Evolutionary conservation across 2,797 vertebrate genomes (phyloP).

Genomic region (Cyprinodon diabolis): DNA sequence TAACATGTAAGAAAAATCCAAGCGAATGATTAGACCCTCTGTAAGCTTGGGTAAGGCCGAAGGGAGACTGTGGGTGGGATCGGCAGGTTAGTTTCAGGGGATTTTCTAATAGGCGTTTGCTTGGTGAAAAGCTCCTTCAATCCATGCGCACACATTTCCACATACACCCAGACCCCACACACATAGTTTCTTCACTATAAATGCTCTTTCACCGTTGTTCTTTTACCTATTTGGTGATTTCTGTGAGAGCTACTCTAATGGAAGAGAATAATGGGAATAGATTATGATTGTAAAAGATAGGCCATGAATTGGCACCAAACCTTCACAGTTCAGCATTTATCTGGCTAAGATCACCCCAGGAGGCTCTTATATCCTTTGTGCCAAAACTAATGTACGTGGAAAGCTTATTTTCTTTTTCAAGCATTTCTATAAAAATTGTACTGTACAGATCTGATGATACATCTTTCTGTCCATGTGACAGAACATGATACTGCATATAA

Average conservation of each 20-base stretch:
- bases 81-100: slow-evolving; percentile 60
- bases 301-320: slow-evolving; percentile 53
- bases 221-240: slow-evolving; percentile 69
- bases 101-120: slow-evolving; percentile 66
- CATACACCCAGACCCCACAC: slow-evolving; percentile 4
- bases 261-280: slow-evolving; percentile 79
- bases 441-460: neutral
- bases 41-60: slow-evolving; percentile 60
- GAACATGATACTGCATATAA: neutral
- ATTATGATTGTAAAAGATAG: slow-evolving; percentile 76
- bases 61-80: slow-evolving; percentile 67
- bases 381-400: slow-evolving; percentile 43
- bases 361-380: slow-evolving; percentile 45
- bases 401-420: slow-evolving; percentile 36
- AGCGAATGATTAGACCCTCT: slow-evolving; percentile 72
- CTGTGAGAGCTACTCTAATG: slow-evolving; percentile 67
- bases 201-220: slow-evolving; percentile 45
- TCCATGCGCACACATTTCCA: slow-evolving; percentile 7
- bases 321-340: slow-evolving; percentile 59
- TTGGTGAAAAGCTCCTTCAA: slow-evolving; percentile 43
- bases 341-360: slow-evolving; percentile 40
- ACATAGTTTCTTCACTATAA: slow-evolving; percentile 42
- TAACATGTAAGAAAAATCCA: slow-evolving; percentile 69
- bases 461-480: neutral
- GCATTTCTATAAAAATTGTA: slow-evolving; percentile 20